Percentiles rank a stretch among this genome's conserved stretches.
These are phyloP conservation scores for Temnothorax ravouxi DNA, from an alignment of 2,888 invertebrate genomes.

Conservation along the genomic window DNA sequence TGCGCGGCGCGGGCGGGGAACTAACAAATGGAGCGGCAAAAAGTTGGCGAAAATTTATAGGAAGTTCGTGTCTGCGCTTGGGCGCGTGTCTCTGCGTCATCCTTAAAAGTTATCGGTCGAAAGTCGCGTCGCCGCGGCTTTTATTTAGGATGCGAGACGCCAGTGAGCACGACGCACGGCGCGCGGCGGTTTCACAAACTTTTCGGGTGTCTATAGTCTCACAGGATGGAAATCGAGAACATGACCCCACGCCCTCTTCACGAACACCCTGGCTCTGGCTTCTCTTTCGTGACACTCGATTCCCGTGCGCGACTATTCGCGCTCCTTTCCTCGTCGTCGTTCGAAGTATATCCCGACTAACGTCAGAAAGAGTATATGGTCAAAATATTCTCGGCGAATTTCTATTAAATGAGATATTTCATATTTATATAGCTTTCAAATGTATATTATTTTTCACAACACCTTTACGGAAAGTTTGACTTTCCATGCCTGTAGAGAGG, in stretches of 20 bases:
- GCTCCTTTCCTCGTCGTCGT: slow-evolving; percentile 5
- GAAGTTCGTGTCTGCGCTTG: slow-evolving; percentile 32
- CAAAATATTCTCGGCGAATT: neutral
- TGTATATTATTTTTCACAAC: neutral
- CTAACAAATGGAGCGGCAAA: slow-evolving; percentile 50
- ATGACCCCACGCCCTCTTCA: slow-evolving; percentile 53
- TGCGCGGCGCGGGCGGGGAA: neutral
- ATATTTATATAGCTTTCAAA: no score
- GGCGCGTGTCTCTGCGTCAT: slow-evolving; percentile 46
- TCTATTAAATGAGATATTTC: neutral
- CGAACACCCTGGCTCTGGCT: slow-evolving; percentile 44
- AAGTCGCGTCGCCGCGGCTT: slow-evolving; percentile 31
- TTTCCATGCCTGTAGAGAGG: no score
- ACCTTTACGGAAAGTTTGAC: no score
- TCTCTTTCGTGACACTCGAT: slow-evolving; percentile 67
- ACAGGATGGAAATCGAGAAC: slow-evolving; percentile 69
- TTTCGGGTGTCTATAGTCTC: slow-evolving; percentile 45
- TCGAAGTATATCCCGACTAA: neutral
- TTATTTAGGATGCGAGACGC: slow-evolving; percentile 42
- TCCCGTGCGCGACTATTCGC: slow-evolving; percentile 66
- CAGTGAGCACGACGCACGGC: neutral
- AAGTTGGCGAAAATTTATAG: slow-evolving; percentile 50
- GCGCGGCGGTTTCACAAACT: slow-evolving; percentile 59
- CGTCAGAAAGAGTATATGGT: neutral
- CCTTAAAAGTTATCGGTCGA: slow-evolving; percentile 47